phyloP scores from a whole-genome alignment of 2,888 invertebrate genomes.

The Idaea biselata region DNA sequence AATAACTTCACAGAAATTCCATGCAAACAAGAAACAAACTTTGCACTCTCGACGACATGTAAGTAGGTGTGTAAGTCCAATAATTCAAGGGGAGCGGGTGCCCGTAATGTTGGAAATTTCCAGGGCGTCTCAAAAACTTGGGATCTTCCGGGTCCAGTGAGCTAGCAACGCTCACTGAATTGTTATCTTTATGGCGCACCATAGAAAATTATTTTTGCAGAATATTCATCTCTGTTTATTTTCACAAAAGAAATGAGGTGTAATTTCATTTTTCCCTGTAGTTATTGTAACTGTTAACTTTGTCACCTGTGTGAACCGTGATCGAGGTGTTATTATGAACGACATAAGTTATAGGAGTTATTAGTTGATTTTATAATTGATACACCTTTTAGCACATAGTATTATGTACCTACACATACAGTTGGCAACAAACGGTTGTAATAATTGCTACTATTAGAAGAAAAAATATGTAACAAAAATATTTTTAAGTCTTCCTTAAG shows the following conservation, averaged over 20 bases:
- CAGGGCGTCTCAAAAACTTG: conserved; percentile 58
- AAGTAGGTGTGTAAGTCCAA: conserved; percentile 72
- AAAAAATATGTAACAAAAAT: too few species aligned
- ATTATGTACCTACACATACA: too few species aligned
- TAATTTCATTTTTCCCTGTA: neutral
- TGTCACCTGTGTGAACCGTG: too few species aligned
- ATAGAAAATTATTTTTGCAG: conserved; percentile 16
- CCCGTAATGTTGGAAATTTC: conserved; percentile 71
- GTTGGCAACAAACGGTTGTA: too few species aligned
- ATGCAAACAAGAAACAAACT: conserved; percentile 70
- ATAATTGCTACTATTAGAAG: too few species aligned
- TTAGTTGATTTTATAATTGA: too few species aligned
- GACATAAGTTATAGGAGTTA: too few species aligned
- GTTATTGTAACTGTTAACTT: neutral
- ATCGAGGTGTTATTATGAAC: too few species aligned
- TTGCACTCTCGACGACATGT: conserved; percentile 65
- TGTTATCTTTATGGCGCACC: conserved; percentile 37
- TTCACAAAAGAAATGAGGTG: conserved; percentile 9
- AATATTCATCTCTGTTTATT: conserved; percentile 11
- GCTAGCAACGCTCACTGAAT: conserved; percentile 51
- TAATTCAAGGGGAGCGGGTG: conserved; percentile 71
- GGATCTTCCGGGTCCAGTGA: conserved; percentile 55
- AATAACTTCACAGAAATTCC: conserved; percentile 51
- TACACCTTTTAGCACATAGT: too few species aligned
- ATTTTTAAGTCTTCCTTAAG: too few species aligned